Base-by-base conservation (phyloP, 2,797 vertebrate species). In the Neopelma chrysocephalum region DNA sequence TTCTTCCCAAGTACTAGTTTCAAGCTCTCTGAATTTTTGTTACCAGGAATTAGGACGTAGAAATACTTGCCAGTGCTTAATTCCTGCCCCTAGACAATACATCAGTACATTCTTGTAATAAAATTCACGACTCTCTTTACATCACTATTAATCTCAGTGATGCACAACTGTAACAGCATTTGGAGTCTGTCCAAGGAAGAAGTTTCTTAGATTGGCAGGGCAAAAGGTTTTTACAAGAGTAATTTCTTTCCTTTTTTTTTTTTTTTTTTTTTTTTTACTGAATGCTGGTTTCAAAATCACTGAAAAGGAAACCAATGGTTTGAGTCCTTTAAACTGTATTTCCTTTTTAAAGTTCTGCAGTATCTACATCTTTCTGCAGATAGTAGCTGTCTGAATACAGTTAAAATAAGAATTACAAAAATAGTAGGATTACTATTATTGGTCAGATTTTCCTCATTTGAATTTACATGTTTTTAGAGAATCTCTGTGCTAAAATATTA, bases 91-190 rank as follows among this genome's bases (percentile, higher is more conserved):
- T 89, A 61, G 73, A 95, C 81, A 82, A 79, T 89, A 69, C 64
- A 68, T 54, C 43, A 43, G 69, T 81, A 89, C 77, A 73, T 45
- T 57, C 70, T 92, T 0, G 1, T 79, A 94, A 93, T 91, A 86
- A 94, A 96, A 95, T 90, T 93, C 87, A 92, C 84, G 87, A 71
- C 94, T 94, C 86, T 68, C 87, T 84, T 69, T 94, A 82, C 88
- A 82, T 88, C 85, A 54, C 71, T 86, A 4, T 82, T 66, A 50
- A 94, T 92, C 78, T 96, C 78, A 91, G 92, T 79, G 93, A 94
- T 82, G 81, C 81, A 83, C 94, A 94, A 58, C 82, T 94, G 92
- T 70, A 80, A 92, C 77, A 87, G 87, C 58, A 69, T 91, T 94
- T 97, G 93, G 96, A 96, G 51, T 31, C 57, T 68, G 54, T 81